phyloP scores from a whole-genome alignment of 2,888 invertebrate genomes.

The Eurytoma adleriae region DNA sequence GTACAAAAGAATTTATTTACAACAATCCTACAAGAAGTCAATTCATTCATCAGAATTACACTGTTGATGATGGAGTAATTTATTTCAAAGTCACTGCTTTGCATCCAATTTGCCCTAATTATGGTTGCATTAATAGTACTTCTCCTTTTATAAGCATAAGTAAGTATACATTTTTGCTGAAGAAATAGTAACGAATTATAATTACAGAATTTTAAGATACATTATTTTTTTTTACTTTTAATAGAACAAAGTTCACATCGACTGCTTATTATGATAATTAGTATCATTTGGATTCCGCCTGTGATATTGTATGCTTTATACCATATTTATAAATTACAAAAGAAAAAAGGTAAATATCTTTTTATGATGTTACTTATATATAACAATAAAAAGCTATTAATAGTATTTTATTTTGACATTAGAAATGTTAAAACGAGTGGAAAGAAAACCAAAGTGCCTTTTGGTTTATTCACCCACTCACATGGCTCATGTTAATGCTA shows the following conservation, averaged over 20 bases:
- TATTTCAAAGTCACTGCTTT: constrained; percentile 71
- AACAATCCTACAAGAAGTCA: constrained; percentile 50
- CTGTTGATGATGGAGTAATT: constrained; percentile 66
- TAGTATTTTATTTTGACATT: constrained; percentile 42
- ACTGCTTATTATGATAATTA: constrained; percentile 72
- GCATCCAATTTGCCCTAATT: constrained; percentile 66
- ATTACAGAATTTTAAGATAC: constrained; percentile 1
- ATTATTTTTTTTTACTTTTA: constrained; percentile 14
- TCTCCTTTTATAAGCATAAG: constrained; percentile 71
- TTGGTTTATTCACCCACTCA: constrained; percentile 71
- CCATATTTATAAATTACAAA: constrained; percentile 68
- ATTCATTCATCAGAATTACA: constrained; percentile 65
- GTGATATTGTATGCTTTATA: constrained; percentile 69
- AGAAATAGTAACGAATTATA: not conserved
- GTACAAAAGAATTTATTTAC: constrained; percentile 56
- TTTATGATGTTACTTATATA: not conserved
- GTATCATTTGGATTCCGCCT: constrained; percentile 72
- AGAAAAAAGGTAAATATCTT: constrained; percentile 62
- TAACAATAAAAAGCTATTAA: not conserved
- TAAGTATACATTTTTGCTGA: constrained; percentile 54
- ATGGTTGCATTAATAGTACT: constrained; percentile 70
- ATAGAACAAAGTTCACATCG: constrained; percentile 66
- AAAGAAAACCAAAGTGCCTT: constrained; percentile 69
- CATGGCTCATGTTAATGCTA: constrained; percentile 68
- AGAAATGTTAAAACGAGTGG: constrained; percentile 61